Evolutionary conservation across 2,888 invertebrate genomes (phyloP).

Genomic region (Sarcophaga carnaria): DNA sequence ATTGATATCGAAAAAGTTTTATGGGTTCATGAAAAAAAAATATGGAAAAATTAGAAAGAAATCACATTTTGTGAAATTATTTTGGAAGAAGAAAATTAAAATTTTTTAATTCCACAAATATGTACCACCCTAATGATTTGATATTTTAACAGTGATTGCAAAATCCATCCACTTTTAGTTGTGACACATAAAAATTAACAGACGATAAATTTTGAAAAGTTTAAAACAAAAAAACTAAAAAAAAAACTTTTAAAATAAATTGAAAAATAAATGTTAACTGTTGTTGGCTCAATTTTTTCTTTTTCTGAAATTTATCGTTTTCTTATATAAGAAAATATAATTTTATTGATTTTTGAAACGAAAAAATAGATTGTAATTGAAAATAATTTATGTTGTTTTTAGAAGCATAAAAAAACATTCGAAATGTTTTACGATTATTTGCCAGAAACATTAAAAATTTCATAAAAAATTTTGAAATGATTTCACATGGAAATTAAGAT

Average conservation of each 20-base stretch:
- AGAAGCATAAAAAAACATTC: constrained; percentile 43
- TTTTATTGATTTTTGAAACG: background rate
- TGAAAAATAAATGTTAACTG: too few species aligned
- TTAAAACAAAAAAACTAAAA: too few species aligned
- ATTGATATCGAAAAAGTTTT: too few species aligned
- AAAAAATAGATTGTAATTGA: background rate
- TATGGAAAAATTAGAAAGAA: too few species aligned
- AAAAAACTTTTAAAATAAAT: too few species aligned
- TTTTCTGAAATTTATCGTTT: constrained; percentile 53
- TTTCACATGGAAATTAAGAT: too few species aligned
- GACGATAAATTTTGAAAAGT: constrained; percentile 59
- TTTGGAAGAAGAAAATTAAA: too few species aligned
- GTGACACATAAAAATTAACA: constrained; percentile 67
- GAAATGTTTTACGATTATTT: constrained; percentile 57
- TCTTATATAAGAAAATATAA: constrained; percentile 9
- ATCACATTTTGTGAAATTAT: too few species aligned
- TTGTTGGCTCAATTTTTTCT: constrained; percentile 5
- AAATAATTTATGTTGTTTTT: constrained; percentile 50
- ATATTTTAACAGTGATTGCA: constrained; percentile 44
- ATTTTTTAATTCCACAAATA: background rate
- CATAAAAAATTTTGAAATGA: too few species aligned
- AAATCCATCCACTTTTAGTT: constrained; percentile 60
- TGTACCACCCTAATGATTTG: constrained; percentile 1
- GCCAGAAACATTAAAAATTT: constrained; percentile 35
- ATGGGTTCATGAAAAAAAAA: too few species aligned